Evolutionary conservation across 37 sponge, comb jelly and placozoan genomes (phyloP).

Genomic region (Haliclona indistincta): DNA sequence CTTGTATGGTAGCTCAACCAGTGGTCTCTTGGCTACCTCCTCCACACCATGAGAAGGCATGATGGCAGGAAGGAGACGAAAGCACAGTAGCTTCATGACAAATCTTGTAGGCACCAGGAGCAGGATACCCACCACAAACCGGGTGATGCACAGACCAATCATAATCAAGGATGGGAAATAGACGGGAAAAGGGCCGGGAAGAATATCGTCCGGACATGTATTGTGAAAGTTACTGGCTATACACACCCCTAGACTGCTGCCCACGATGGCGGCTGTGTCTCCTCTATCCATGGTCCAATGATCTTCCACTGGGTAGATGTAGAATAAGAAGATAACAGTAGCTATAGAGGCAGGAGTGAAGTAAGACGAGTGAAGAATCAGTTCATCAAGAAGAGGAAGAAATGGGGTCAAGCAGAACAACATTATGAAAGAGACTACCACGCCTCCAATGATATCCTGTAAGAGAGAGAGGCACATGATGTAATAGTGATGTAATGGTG

Average conservation of each 20-base stretch:
- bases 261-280: conserved; percentile 87
- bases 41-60: conserved; percentile 82
- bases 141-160: conserved; percentile 45
- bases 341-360: conserved; percentile 13
- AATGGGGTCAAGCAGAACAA: conserved; percentile 29
- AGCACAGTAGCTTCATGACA: conserved; percentile 82
- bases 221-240: conserved; percentile 37
- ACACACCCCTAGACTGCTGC: conserved; percentile 44
- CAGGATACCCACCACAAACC: conserved; percentile 79
- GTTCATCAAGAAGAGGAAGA: conserved; percentile 50
- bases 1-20: conserved; percentile 89
- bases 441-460: conserved; percentile 79
- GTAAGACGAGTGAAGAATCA: conserved; percentile 28
- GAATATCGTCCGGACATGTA: conserved; percentile 56
- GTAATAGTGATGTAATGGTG: conserved; percentile 2
- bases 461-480: background rate
- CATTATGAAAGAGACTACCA: conserved; percentile 60
- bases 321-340: conserved; percentile 55
- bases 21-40: conserved; percentile 66
- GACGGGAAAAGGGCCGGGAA: conserved; percentile 45
- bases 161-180: conserved; percentile 34
- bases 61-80: conserved; percentile 74
- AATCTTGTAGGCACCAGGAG: conserved; percentile 75
- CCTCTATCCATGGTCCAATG: conserved; percentile 88
- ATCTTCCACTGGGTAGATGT: conserved; percentile 80